Evolutionary conservation across 2,888 invertebrate genomes (phyloP), one percentile per base, ranked within the genome.

Genomic region (Adela reaumurella): DNA sequence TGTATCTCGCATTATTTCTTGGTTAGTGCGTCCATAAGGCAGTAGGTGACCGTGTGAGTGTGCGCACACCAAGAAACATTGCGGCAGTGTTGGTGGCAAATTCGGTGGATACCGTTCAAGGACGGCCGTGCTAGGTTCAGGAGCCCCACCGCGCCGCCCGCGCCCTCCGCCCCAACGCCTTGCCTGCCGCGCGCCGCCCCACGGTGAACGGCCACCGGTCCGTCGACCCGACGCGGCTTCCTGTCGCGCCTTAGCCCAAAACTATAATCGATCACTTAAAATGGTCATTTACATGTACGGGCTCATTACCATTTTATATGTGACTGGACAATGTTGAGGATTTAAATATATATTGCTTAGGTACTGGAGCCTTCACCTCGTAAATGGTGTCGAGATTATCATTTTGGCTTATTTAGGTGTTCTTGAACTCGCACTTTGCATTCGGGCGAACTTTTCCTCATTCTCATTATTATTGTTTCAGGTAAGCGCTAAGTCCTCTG

Each of bases 61-160:
- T 35, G 35, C 8, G 24, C 24, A 8, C 4, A 8, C 24, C 5
- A 24, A 8, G 5, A 6, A 24, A 24, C 24, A 29, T 24, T 24
- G 46, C 57, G 61, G 68, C 64, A 65, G 49, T 68, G 59, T 64
- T 62, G 65, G 64, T 68, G 69, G 70, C 65, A 68, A 59, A 66
- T 72, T 74, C 58, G 62, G 67, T 63, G 66, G 63, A 61, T 55
- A 35, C 35, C n/a, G 59, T 66, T 70, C 79, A 80, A 80, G 80
- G 78, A 74, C 79, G 62, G 62, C 74, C 63, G 61, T 67, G 65
- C 59, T 59, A 68, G 65, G 78, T 77, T 77, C 73, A 69, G 74
- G 71, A n/a, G n/a, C n/a, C n/a, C n/a, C n/a, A n/a, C n/a, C n/a
- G n/a, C n/a, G n/a, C n/a, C n/a, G n/a, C n/a, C n/a, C n/a, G n/a